phyloP scores from a whole-genome alignment of 2,888 invertebrate genomes.

The Dryocosmus kuriphilus region DNA sequence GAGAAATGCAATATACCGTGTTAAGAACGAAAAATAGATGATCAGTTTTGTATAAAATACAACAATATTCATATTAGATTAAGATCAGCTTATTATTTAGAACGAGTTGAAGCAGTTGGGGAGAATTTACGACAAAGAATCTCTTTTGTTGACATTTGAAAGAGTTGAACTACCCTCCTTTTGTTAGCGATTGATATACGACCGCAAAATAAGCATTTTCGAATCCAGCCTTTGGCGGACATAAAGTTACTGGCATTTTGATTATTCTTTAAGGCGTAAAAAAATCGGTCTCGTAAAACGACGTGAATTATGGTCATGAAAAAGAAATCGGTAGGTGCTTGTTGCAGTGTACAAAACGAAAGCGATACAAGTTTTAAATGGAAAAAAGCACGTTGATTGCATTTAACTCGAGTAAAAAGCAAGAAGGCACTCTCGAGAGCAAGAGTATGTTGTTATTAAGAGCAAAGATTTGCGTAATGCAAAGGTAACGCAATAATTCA shows the following conservation, averaged over 20 bases:
- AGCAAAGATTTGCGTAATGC: slow-evolving; percentile 24
- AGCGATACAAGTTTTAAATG: neutral
- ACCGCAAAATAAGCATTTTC: neutral
- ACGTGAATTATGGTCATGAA: neutral
- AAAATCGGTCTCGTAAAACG: slow-evolving; percentile 1
- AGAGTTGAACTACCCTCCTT: neutral
- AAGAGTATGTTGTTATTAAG: slow-evolving; percentile 45
- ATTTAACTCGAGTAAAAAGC: neutral
- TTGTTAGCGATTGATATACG: neutral
- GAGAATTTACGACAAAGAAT: neutral
- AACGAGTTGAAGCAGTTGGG: neutral
- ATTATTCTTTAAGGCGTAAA: neutral
- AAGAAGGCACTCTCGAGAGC: neutral
- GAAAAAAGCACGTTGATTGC: neutral
- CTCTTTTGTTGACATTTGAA: neutral
- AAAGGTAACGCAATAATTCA: slow-evolving; percentile 47
- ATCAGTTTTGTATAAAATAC: too few relatives aligned
- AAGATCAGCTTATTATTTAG: too few relatives aligned
- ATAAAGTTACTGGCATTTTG: neutral
- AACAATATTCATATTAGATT: too few relatives aligned
- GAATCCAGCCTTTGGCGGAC: neutral
- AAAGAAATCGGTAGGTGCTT: neutral
- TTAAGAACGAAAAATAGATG: too few relatives aligned
- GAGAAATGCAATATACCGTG: neutral
- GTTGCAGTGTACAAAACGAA: neutral